These are phyloP conservation scores for Drosophila mercatorum DNA, from an alignment of 2,888 invertebrate species.

Conservation along the genomic window DNA sequence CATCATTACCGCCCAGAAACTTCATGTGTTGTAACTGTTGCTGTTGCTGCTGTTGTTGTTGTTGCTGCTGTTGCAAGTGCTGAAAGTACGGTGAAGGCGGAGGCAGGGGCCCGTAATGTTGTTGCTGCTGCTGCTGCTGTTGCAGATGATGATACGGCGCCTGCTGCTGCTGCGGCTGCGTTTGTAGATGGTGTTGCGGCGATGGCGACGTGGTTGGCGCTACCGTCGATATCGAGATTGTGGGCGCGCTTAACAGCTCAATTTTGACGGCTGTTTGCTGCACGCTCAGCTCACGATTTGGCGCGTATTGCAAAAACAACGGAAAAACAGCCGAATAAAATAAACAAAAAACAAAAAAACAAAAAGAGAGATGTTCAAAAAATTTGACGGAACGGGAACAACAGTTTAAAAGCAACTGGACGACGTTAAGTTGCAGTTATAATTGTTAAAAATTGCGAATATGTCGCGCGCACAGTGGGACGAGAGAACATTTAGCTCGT, in stretches of 20 bases:
- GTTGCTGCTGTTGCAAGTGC: constrained; percentile 62
- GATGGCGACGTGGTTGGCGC: constrained; percentile 74
- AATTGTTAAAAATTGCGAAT: constrained; percentile 27
- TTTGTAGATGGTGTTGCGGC: constrained; percentile 70
- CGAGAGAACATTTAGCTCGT: constrained; percentile 15
- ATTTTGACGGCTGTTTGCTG: constrained; percentile 83
- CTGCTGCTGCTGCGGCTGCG: constrained; percentile 56
- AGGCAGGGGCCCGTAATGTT: constrained; percentile 47
- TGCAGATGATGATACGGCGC: constrained; percentile 33
- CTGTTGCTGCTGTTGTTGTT: constrained; percentile 63
- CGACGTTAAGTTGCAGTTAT: constrained; percentile 34
- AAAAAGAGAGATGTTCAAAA: constrained; percentile 1
- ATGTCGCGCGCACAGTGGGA: constrained; percentile 41
- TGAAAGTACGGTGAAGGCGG: constrained; percentile 57
- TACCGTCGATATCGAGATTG: constrained; percentile 84
- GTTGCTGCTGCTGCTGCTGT: constrained; percentile 33
- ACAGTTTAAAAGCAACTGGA: constrained; percentile 51
- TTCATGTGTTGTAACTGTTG: constrained; percentile 88
- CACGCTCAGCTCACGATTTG: constrained; percentile 65
- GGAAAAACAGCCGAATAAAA: constrained; percentile 13
- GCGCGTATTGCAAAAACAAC: constrained; percentile 73
- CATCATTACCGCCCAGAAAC: constrained; percentile 91
- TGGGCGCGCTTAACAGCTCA: constrained; percentile 84
- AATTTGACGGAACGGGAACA: constrained; percentile 30
- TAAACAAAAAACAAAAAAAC: constrained; percentile 1